phyloP scores from a whole-genome alignment of 2,797 vertebrate genomes.

The Mormyrops boulengeri region DNA sequence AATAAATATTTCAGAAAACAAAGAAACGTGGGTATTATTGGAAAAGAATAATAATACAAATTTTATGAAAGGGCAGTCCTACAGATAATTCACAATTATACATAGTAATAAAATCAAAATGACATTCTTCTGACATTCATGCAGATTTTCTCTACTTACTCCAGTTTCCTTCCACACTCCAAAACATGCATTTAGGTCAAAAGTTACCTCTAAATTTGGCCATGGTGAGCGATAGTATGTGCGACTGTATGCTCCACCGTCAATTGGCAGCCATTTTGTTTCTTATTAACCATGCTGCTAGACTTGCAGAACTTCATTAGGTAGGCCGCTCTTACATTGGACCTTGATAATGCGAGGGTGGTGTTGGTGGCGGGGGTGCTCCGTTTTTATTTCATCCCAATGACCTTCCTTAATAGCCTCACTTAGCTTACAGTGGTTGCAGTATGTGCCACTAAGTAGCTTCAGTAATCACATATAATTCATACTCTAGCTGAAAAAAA shows the following conservation, averaged over 20 bases:
- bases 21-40: not conserved
- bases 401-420: not conserved
- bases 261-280: not conserved
- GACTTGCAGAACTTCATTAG: not conserved
- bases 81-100: not conserved
- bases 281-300: not conserved
- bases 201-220: not conserved
- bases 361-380: not conserved
- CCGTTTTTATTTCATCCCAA: not conserved
- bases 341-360: not conserved
- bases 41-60: not conserved
- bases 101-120: not conserved
- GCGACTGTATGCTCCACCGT: not conserved
- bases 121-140: not conserved
- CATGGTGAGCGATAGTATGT: not conserved
- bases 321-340: not conserved
- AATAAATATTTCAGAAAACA: not conserved
- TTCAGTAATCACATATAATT: not conserved
- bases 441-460: not conserved
- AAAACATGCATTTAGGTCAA: not conserved
- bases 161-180: not conserved
- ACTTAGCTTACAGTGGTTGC: not conserved
- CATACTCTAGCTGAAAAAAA: not conserved
- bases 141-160: not conserved
- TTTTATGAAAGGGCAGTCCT: not conserved